Base-by-base conservation (phyloP, 2,797 vertebrate genomes). In the Microctenopoma steveboyesi region DNA sequence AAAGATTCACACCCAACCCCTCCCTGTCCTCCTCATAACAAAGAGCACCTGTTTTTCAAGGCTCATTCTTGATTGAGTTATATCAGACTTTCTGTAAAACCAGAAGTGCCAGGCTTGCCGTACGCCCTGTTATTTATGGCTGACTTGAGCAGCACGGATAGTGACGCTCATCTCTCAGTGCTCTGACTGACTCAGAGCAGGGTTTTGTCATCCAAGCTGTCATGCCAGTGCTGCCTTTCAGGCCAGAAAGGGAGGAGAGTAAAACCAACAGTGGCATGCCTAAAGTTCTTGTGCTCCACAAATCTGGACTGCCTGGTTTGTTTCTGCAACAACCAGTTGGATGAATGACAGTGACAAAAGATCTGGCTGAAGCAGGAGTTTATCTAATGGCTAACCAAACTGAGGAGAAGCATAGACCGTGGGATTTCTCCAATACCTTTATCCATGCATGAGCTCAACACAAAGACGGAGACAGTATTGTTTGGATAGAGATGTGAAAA, bases 251-350 rank as follows among this genome's bases (percentile, higher is more conserved):
- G 60, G 67, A 56, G 52, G 67, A 78, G 69, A 51, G 59, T 54
- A 78, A 86, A 86, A 79, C 74, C 82, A 90, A 91, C 83, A 87
- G 65, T 35, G 63, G 72, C 86, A 82, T 88, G 74, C 85, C 78
- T 89, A 61, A 72, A 81, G 81, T 81, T 86, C 81, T 72, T 81
- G 47, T 56, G 67, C 65, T 58, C 62, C 56, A 66, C 67, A 78
- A 65, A 69, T 66, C 74, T 64, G 0, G 2, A 59, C 64, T 27
- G 81, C 68, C 61, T 49, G 75, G 72, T 77, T 82, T 76, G 73
- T 79, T 77, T 84, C 67, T 82, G 76, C 69, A 65, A 43, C 67
- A 59, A 55, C 78, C 78, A 68, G 69, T 69, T 78, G 82, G 69
- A 72, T 86, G 75, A 86, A 74, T 27, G 69, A 58, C 73, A 48